A percentile compares a stretch with the other conserved stretches of the same genome.
phyloP scores from a whole-genome alignment of 1,140 invertebrate species.

The Aphaenogaster floridana region DNA sequence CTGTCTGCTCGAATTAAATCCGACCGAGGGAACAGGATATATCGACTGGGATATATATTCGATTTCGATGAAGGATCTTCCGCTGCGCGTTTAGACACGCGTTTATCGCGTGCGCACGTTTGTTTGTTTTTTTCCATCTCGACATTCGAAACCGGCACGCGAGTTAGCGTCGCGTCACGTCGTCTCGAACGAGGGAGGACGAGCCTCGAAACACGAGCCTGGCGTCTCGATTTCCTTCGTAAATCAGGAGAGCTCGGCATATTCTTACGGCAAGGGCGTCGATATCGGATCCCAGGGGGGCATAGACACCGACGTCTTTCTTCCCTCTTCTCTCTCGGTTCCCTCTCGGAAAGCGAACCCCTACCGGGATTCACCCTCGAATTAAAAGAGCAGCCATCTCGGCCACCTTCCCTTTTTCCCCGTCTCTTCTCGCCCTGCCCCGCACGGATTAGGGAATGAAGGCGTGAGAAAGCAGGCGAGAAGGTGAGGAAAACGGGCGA shows the following conservation, averaged over 20 bases:
- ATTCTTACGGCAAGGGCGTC: constrained; percentile 76
- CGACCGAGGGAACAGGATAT: not conserved
- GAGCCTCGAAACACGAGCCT: constrained; percentile 54
- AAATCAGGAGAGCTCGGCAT: constrained; percentile 75
- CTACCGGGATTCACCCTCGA: constrained; percentile 70
- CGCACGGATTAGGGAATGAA: not conserved
- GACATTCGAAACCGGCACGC: constrained; percentile 56
- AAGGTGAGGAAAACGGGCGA: not conserved
- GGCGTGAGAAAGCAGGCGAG: constrained; percentile 44
- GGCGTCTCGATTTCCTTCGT: constrained; percentile 74
- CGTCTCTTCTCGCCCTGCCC: not conserved
- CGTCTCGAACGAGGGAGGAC: constrained; percentile 29
- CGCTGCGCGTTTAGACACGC: constrained; percentile 8
- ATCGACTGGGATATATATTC: not conserved
- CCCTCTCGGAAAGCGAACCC: constrained; percentile 50
- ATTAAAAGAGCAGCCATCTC: constrained; percentile 79
- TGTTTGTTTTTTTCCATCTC: constrained; percentile 16
- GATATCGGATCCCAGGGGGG: constrained; percentile 76
- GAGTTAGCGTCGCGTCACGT: constrained; percentile 55
- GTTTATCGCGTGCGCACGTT: constrained; percentile 43
- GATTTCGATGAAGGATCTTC: constrained; percentile 13
- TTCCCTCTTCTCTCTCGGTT: constrained; percentile 31
- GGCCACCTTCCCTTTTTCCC: constrained; percentile 26
- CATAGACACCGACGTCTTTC: constrained; percentile 35
- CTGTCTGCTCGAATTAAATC: not conserved